A percentile compares a stretch with the other conserved stretches of the same genome.
Conservation (phyloP, 1,140 invertebrate species). For the Eubasilissa regina region DNA sequence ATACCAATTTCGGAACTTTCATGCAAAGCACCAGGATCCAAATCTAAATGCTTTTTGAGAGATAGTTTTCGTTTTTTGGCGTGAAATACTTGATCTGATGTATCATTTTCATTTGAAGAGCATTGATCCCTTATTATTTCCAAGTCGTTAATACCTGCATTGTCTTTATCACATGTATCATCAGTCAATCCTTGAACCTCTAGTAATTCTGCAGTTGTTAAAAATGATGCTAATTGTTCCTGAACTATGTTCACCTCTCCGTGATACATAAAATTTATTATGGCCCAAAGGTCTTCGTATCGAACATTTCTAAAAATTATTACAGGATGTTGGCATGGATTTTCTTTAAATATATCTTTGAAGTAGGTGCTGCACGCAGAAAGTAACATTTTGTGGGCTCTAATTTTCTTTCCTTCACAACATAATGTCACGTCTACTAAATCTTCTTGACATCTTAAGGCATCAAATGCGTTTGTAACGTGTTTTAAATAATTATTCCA, state of each 20-base stretch:
- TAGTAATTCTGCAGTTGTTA: slow-evolving; percentile 89
- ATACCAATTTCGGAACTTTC: slow-evolving; percentile 26
- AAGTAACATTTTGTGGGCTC: slow-evolving; percentile 88
- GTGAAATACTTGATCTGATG: neutral
- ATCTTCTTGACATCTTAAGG: slow-evolving; percentile 45
- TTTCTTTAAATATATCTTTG: slow-evolving; percentile 87
- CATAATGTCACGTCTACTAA: slow-evolving; percentile 85
- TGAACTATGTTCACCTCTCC: slow-evolving; percentile 94
- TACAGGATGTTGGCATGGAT: slow-evolving; percentile 88
- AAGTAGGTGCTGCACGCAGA: slow-evolving; percentile 89
- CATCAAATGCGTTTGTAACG: slow-evolving; percentile 62
- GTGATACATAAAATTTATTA: slow-evolving; percentile 89
- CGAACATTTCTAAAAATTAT: slow-evolving; percentile 90
- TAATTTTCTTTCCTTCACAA: slow-evolving; percentile 86
- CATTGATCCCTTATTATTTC: slow-evolving; percentile 25
- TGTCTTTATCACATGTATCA: slow-evolving; percentile 62
- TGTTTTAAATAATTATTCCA: slow-evolving; percentile 71
- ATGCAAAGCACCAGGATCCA: slow-evolving; percentile 25
- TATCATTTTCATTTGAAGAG: slow-evolving; percentile 7
- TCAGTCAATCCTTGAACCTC: slow-evolving; percentile 90
- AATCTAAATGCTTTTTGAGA: slow-evolving; percentile 16
- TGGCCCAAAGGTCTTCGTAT: slow-evolving; percentile 84
- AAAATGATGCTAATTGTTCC: slow-evolving; percentile 88
- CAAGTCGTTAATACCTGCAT: slow-evolving; percentile 63
- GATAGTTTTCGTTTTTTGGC: slow-evolving; percentile 51